phyloP scores from a whole-genome alignment of 2,888 invertebrate genomes.

The Clostera curtula region DNA sequence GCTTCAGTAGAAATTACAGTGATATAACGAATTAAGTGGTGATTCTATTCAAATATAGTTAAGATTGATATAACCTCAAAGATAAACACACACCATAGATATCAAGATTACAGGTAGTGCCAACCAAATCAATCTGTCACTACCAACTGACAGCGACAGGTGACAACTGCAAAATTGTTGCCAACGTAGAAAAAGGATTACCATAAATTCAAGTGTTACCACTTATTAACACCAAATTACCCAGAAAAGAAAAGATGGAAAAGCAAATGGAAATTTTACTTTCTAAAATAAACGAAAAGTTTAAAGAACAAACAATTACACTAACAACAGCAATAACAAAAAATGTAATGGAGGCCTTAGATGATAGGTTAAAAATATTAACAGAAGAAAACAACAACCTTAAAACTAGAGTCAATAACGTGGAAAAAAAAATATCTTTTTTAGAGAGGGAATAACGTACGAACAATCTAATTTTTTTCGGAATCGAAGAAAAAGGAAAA shows the following conservation, averaged over 20 bases:
- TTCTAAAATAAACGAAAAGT: too few relatives aligned
- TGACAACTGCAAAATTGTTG: slow-evolving; percentile 1
- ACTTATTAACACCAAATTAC: too few relatives aligned
- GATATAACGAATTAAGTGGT: too few relatives aligned
- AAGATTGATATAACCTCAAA: too few relatives aligned
- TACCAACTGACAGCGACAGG: not conserved
- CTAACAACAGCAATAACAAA: not conserved
- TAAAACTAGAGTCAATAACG: not conserved
- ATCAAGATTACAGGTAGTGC: too few relatives aligned
- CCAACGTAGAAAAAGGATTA: not conserved
- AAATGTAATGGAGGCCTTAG: not conserved
- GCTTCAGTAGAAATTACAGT: not conserved
- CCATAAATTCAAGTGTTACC: too few relatives aligned
- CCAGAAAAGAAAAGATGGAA: too few relatives aligned
- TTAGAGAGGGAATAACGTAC: slow-evolving; percentile 7
- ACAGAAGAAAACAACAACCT: not conserved
- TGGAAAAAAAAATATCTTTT: not conserved
- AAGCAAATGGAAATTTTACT: too few relatives aligned
- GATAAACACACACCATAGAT: too few relatives aligned
- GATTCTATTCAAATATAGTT: too few relatives aligned
- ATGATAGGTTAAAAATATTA: not conserved
- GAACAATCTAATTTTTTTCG: slow-evolving; percentile 9
- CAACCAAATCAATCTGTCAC: not conserved
- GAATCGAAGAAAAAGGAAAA: slow-evolving; percentile 7
- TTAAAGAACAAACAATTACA: not conserved